Evolutionary conservation across 1,140 invertebrate species (phyloP).

Genomic region (Drosophila leontia): DNA sequence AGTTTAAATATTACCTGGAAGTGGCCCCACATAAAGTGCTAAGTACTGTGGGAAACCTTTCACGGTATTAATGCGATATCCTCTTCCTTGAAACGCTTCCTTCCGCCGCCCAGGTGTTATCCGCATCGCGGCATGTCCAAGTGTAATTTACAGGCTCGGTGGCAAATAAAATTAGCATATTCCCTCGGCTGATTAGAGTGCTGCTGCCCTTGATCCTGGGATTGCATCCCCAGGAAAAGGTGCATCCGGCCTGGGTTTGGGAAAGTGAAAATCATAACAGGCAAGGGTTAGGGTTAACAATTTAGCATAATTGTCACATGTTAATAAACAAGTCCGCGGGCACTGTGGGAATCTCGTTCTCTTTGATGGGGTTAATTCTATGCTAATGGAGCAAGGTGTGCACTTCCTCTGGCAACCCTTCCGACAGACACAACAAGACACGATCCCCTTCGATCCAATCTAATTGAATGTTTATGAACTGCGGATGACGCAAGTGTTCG

Average conservation of each 20-base stretch:
- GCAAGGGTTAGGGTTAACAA: conserved; percentile 36
- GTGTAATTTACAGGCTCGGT: conserved; percentile 59
- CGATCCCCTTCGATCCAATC: conserved; percentile 9
- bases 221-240: conserved; percentile 16
- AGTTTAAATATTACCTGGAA: not conserved
- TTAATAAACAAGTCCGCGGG: conserved; percentile 67
- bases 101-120: conserved; percentile 68
- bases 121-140: conserved; percentile 56
- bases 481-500: conserved; percentile 72
- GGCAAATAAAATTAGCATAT: conserved; percentile 65
- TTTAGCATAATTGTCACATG: conserved; percentile 78
- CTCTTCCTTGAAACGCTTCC: conserved; percentile 36
- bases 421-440: not conserved
- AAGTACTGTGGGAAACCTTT: conserved; percentile 66
- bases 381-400: conserved; percentile 78
- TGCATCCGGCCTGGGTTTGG: conserved; percentile 55
- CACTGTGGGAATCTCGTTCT: conserved; percentile 54
- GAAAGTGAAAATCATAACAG: conserved; percentile 48
- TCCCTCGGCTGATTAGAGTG: conserved; percentile 21
- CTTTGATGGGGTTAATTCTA: conserved; percentile 60
- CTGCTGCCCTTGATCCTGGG: conserved; percentile 48
- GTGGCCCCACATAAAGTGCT: conserved; percentile 7
- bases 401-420: conserved; percentile 70
- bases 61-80: conserved; percentile 11
- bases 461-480: conserved; percentile 52